These are phyloP conservation scores for Plutella xylostella DNA, from an alignment of 2,888 invertebrate species.

Conservation along the genomic window DNA sequence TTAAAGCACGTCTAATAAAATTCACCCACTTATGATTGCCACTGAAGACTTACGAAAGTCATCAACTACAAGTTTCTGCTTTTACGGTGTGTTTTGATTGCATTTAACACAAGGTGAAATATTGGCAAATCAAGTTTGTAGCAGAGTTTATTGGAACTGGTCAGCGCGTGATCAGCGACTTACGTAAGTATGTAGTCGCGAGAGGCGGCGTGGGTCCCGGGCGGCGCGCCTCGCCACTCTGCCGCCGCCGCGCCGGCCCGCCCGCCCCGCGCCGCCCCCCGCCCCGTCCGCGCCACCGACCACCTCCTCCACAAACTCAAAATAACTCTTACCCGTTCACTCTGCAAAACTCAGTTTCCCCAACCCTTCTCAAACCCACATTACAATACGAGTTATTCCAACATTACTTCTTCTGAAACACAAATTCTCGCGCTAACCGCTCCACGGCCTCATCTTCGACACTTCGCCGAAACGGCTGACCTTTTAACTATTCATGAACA, in stretches of 20 bases:
- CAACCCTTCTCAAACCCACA: no score
- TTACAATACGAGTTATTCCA: no score
- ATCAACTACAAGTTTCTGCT: neutral
- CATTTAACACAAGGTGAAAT: neutral
- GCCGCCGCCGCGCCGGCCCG: neutral
- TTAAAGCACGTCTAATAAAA: no score
- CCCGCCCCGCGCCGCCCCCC: no score
- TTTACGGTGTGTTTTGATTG: neutral
- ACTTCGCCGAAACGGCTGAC: neutral
- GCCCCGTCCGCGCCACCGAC: no score
- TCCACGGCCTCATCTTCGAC: no score
- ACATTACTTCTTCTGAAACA: no score
- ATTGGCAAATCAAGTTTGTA: neutral
- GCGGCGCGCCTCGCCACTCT: slow-evolving; percentile 31
- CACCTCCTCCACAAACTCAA: slow-evolving; percentile 47
- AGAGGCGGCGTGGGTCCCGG: slow-evolving; percentile 17
- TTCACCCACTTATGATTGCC: slow-evolving; percentile 11
- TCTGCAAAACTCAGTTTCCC: neutral
- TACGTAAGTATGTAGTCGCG: slow-evolving; percentile 49
- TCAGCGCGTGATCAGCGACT: no score
- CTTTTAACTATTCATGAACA: slow-evolving; percentile 2
- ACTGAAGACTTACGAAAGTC: slow-evolving; percentile 1
- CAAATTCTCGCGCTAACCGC: no score
- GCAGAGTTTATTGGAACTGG: no score
- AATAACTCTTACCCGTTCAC: slow-evolving; percentile 26